phyloP scores from a whole-genome alignment of 2,888 invertebrate genomes.

The Papilio protenor region DNA sequence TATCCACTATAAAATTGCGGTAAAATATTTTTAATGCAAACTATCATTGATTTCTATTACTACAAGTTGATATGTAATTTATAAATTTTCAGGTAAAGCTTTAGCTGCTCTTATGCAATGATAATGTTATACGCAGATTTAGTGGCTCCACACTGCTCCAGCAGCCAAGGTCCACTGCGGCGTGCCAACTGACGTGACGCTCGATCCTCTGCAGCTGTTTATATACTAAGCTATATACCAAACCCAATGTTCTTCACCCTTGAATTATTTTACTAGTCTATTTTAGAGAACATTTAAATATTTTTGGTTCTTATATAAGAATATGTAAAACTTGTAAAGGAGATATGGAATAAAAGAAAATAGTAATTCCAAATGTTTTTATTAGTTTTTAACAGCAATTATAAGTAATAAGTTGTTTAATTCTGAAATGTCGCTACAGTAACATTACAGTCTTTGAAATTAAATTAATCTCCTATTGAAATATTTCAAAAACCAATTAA shows the following conservation, averaged over 20 bases:
- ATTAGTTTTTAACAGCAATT: constrained; percentile 76
- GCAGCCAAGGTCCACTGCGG: constrained; percentile 58
- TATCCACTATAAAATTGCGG: not conserved
- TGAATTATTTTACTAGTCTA: constrained; percentile 25
- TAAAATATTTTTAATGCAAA: not conserved
- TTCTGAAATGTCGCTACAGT: constrained; percentile 52
- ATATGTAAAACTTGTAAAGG: not conserved
- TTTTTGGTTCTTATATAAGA: not conserved
- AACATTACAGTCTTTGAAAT: constrained; percentile 46
- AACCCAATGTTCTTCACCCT: constrained; percentile 21
- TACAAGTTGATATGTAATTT: too few species aligned
- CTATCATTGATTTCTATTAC: too few species aligned
- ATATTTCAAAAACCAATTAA: constrained; percentile 49
- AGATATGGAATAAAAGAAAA: constrained; percentile 35
- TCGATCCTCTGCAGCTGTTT: constrained; percentile 59
- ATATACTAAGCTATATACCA: constrained; percentile 46
- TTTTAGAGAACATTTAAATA: not conserved
- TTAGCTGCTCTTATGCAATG: not conserved
- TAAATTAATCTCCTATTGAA: constrained; percentile 2
- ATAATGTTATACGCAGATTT: constrained; percentile 45
- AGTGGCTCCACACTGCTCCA: constrained; percentile 51
- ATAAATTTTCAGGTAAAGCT: too few species aligned
- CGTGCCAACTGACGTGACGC: constrained; percentile 57
- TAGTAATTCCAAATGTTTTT: constrained; percentile 55
- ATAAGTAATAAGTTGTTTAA: constrained; percentile 70